Evolutionary conservation across 2,113 vertebrate species (phyloP), one percentile per base, ranked within the genome.

Genomic region (Egretta garzetta): DNA sequence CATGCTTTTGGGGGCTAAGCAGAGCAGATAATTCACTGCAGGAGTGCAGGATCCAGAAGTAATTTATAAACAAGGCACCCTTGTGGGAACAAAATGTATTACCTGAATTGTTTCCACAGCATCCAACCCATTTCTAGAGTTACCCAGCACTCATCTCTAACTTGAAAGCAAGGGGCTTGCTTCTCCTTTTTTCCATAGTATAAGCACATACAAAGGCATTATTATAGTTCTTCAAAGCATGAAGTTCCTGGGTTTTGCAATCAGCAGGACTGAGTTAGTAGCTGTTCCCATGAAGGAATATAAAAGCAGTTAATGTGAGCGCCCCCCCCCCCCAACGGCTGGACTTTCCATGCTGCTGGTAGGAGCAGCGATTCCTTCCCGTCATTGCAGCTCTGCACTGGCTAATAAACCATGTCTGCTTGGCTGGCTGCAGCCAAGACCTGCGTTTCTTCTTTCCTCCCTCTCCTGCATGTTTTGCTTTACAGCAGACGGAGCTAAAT

Each of bases 381-480:
- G 0, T 35, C 5, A 0, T 2, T n/a, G 55, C 3, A 0, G 41
- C 55, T 63, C 24, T 23, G 33, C 10, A 4, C 27, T 64, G 53
- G 49, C 59, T 67, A 71, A 82, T 47, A 88, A 84, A 87, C 30
- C 52, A 63, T 12, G 15, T 52, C 35, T 33, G 21, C 18, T 32
- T 1, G 0, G 13, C 28, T 41, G 47, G 16, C 66, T 86, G 33
- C 30, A 80, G 74, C n/a, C 39, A 68, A 76, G 58, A 68, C 18
- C 35, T 39, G 19, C 3, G 1, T 47, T 86, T 43, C 30, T 59
- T 72, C 41, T 52, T 81, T 37, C 35, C 76, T 63, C 86, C 27
- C 24, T 49, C 49, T 62, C 49, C 64, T 79, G 27, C 7, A 1
- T 22, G 14, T 41, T 71, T 62, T 55, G 32, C 18, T 86, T 86